phyloP scores from a whole-genome alignment of 1,140 invertebrate genomes.

The Pomacea maculata region DNA sequence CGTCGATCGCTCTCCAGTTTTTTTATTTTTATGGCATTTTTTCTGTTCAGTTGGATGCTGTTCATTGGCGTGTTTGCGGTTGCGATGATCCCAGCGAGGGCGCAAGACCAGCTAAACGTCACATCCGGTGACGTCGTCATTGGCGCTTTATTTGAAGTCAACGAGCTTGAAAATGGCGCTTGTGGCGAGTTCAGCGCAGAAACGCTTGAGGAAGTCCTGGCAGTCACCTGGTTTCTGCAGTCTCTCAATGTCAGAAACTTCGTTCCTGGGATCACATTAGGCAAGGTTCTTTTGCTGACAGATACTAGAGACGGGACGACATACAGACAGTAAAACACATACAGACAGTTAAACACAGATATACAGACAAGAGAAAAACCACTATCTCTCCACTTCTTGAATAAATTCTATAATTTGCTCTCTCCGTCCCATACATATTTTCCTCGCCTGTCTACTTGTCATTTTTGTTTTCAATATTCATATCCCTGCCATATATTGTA shows the following conservation, averaged over 20 bases:
- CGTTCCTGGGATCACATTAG: constrained; percentile 5
- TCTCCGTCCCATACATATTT: background rate
- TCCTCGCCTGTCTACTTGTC: background rate
- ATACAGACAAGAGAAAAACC: background rate
- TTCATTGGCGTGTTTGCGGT: too few species aligned
- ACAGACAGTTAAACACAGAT: background rate
- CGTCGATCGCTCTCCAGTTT: too few species aligned
- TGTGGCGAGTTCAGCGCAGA: constrained; percentile 3
- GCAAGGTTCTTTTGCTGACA: background rate
- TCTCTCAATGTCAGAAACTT: constrained; percentile 9
- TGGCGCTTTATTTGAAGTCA: constrained; percentile 13
- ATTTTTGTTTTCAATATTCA: background rate
- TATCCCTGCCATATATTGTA: background rate
- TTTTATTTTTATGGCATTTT: too few species aligned
- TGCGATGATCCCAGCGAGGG: too few species aligned
- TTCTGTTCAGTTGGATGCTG: too few species aligned
- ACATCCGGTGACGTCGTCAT: constrained; percentile 5
- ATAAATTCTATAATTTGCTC: background rate
- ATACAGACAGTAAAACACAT: background rate
- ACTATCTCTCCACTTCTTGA: background rate
- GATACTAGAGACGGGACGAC: too few species aligned
- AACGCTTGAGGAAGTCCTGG: constrained; percentile 1
- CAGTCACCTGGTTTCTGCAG: constrained; percentile 8
- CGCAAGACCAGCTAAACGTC: background rate
- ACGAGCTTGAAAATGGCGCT: background rate